Evolutionary conservation across 2,113 vertebrate genomes (phyloP).

Genomic region (Perccottus glenii): DNA sequence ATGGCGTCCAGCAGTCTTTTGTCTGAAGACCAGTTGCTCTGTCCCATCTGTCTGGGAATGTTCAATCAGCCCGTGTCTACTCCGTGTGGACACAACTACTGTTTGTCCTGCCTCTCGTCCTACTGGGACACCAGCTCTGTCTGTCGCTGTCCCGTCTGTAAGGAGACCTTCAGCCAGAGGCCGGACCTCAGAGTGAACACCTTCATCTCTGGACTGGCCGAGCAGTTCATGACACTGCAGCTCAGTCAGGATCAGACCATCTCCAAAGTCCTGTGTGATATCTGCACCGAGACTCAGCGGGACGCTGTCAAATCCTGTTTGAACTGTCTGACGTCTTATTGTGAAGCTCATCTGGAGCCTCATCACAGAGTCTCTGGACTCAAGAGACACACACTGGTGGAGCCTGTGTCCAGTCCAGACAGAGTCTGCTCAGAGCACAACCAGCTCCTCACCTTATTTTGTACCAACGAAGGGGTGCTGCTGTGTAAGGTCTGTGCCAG

Average conservation of each 20-base stretch:
- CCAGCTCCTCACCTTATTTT: slow-evolving; percentile 28
- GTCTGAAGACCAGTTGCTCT: slow-evolving; percentile 58
- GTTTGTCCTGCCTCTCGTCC: slow-evolving; percentile 48
- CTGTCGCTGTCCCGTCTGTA: slow-evolving; percentile 54
- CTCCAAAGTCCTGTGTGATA: slow-evolving; percentile 48
- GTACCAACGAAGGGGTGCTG: slow-evolving; percentile 21
- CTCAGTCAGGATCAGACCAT: neutral
- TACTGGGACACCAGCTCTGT: slow-evolving; percentile 31
- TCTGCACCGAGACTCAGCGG: slow-evolving; percentile 33
- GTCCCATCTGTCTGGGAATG: slow-evolving; percentile 63
- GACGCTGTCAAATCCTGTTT: slow-evolving; percentile 63
- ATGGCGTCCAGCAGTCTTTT: slow-evolving; percentile 58
- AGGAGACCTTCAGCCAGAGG: slow-evolving; percentile 24
- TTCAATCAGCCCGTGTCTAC: slow-evolving; percentile 61
- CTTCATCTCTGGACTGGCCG: slow-evolving; percentile 48
- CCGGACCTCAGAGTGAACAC: slow-evolving; percentile 67
- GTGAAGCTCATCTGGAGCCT: slow-evolving; percentile 56
- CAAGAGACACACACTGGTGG: slow-evolving; percentile 56
- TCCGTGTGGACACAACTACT: slow-evolving; percentile 73
- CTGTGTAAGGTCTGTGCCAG: slow-evolving; percentile 50
- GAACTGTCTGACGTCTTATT: slow-evolving; percentile 65
- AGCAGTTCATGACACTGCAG: slow-evolving; percentile 34
- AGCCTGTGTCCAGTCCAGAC: slow-evolving; percentile 32
- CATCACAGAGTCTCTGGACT: slow-evolving; percentile 55
- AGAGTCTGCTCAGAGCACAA: slow-evolving; percentile 54